Evolutionary conservation across 2,888 invertebrate species (phyloP).

Genomic region (Caenorhabditis wallacei): DNA sequence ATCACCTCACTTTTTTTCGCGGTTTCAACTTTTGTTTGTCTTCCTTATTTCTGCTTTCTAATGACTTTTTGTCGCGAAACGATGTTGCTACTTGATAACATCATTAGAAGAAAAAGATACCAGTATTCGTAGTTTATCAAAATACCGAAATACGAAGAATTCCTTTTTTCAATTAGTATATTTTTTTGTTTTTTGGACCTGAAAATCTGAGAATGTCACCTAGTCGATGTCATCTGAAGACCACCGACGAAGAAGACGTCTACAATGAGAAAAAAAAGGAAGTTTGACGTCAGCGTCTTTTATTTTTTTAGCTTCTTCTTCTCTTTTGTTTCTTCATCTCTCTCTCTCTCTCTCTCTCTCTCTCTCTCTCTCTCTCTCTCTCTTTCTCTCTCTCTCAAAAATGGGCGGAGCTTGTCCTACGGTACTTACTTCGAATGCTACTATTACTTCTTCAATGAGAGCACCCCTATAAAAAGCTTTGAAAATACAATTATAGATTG

Average conservation of each 20-base stretch:
- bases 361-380: too few relatives aligned
- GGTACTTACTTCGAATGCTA: conserved; percentile 37
- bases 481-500: background rate
- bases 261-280: conserved; percentile 26
- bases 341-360: background rate
- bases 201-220: conserved; percentile 43
- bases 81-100: conserved; percentile 36
- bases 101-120: conserved; percentile 29
- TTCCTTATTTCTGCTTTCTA: conserved; percentile 7
- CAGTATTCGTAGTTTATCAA: conserved; percentile 22
- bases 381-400: conserved; percentile 5
- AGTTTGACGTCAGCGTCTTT: conserved; percentile 44
- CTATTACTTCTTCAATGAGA: conserved; percentile 17
- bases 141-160: background rate
- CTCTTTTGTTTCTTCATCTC: conserved; percentile 16
- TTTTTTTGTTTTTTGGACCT: conserved; percentile 27
- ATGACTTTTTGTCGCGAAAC: conserved; percentile 47
- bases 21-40: conserved; percentile 57
- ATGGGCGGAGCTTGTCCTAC: conserved; percentile 52
- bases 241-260: conserved; percentile 47
- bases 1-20: conserved; percentile 41
- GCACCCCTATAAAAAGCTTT: conserved; percentile 32
- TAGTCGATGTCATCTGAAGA: conserved; percentile 23
- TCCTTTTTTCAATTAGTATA: background rate
- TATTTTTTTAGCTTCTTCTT: conserved; percentile 16